These are phyloP conservation scores for Ctenosaura bakeri DNA, from an alignment of 2,797 vertebrate species.

Conservation along the genomic window DNA sequence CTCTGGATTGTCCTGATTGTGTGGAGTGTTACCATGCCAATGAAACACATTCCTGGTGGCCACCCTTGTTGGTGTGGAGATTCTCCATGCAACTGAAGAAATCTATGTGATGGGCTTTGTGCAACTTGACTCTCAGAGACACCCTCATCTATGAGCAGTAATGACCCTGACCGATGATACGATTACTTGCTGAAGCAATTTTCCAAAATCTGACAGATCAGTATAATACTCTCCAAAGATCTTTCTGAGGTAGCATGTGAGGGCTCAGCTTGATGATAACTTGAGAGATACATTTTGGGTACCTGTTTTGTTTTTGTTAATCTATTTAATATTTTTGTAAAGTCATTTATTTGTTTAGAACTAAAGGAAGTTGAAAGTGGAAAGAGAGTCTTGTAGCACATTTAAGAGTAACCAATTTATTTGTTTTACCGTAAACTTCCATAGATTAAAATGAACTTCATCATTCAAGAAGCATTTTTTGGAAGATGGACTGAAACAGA, in stretches of 20 bases:
- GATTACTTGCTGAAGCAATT: background rate
- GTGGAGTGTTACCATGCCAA: background rate
- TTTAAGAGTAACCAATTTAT: too few species aligned
- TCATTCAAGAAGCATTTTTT: too few species aligned
- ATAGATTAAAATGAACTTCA: too few species aligned
- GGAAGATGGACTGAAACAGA: too few species aligned
- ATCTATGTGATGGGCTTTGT: background rate
- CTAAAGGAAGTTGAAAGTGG: too few species aligned
- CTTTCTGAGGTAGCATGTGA: background rate
- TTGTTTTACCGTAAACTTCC: too few species aligned
- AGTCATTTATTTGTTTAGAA: too few species aligned
- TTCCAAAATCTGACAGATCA: background rate
- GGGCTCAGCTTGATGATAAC: background rate
- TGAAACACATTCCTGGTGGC: too few species aligned
- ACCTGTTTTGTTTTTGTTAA: background rate
- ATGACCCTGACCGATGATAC: background rate
- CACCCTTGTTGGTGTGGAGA: background rate
- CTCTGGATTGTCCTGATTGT: background rate
- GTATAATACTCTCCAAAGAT: background rate
- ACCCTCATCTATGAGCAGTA: background rate
- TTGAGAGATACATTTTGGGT: background rate
- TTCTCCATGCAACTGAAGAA: background rate
- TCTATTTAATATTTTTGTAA: too few species aligned
- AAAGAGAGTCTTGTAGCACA: too few species aligned
- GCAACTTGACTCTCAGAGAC: too few species aligned